Evolutionary conservation across 2,113 vertebrate genomes (phyloP).

Genomic region (Chelonoidis abingdonii): DNA sequence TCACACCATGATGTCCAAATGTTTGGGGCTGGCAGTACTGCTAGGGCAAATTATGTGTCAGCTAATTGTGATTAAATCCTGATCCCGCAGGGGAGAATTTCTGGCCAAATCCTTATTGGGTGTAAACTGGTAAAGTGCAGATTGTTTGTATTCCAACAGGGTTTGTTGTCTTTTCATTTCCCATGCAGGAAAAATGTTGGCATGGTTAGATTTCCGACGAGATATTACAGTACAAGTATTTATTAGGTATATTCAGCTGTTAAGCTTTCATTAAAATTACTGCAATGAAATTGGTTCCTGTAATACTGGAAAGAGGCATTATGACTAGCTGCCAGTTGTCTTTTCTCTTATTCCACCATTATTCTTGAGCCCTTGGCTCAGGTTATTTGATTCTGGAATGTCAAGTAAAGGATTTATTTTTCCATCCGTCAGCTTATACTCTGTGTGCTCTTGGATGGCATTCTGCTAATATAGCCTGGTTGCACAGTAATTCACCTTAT

Average conservation of each 20-base stretch:
- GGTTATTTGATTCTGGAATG: constrained; percentile 71
- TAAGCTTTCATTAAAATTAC: constrained; percentile 40
- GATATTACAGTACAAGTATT: background rate
- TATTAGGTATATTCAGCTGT: constrained; percentile 31
- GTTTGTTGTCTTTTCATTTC: constrained; percentile 44
- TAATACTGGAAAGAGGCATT: constrained; percentile 30
- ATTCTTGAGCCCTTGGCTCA: constrained; percentile 60
- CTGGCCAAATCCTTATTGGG: background rate
- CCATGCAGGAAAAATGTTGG: background rate
- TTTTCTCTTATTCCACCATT: constrained; percentile 44
- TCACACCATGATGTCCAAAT: background rate
- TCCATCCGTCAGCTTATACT: constrained; percentile 66
- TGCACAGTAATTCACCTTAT: constrained; percentile 71
- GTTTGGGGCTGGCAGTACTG: background rate
- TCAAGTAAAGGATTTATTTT: constrained; percentile 72
- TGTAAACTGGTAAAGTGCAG: fast-evolving
- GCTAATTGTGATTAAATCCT: background rate
- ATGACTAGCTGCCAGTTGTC: constrained; percentile 57
- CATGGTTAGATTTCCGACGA: background rate
- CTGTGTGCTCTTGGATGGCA: constrained; percentile 44
- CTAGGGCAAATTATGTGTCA: background rate
- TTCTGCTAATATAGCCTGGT: constrained; percentile 72
- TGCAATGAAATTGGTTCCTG: constrained; percentile 36
- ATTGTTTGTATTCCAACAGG: background rate
- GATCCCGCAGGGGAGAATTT: background rate